Evolutionary conservation across 92 coral and sea anemone genomes (phyloP).

Genomic region (Paramuricea clavata): DNA sequence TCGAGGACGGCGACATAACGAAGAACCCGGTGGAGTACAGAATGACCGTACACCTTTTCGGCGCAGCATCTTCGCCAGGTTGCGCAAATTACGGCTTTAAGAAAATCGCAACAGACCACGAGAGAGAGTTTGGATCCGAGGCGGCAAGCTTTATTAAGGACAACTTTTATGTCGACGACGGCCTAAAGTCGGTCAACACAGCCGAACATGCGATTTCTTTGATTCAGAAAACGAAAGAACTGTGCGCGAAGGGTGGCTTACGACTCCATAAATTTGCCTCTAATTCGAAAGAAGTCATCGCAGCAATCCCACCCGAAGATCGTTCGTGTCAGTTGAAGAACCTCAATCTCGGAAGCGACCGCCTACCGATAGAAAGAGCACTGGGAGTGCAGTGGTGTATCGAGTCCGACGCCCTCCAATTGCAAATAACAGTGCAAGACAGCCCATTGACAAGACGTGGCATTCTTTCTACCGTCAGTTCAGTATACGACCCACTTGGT

Average conservation of each 20-base stretch:
- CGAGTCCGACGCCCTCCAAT: conserved; percentile 63
- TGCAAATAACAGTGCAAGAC: conserved; percentile 61
- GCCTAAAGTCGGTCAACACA: conserved; percentile 61
- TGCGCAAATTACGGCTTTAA: conserved; percentile 59
- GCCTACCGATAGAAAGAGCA: conserved; percentile 62
- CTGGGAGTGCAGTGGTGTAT: conserved; percentile 67
- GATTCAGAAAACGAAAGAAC: conserved; percentile 40
- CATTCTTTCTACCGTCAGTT: conserved; percentile 57
- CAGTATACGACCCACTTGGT: conserved; percentile 67
- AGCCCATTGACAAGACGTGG: conserved; percentile 67
- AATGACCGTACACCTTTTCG: conserved; percentile 61
- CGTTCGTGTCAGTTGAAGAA: conserved; percentile 48
- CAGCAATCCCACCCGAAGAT: conserved; percentile 31
- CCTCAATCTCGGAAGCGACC: conserved; percentile 37
- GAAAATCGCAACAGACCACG: conserved; percentile 44
- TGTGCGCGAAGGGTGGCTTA: conserved; percentile 68
- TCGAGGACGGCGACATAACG: conserved; percentile 21
- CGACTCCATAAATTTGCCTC: conserved; percentile 59
- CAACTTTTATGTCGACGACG: conserved; percentile 70
- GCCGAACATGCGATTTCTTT: conserved; percentile 37
- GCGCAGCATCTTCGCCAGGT: conserved; percentile 64
- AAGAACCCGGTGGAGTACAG: conserved; percentile 44
- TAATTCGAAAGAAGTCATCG: conserved; percentile 59
- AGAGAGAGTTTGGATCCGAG: conserved; percentile 34
- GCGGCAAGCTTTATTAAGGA: conserved; percentile 45